Base-by-base conservation (phyloP, 2,797 vertebrate species). In the Cheirogaleus major region DNA sequence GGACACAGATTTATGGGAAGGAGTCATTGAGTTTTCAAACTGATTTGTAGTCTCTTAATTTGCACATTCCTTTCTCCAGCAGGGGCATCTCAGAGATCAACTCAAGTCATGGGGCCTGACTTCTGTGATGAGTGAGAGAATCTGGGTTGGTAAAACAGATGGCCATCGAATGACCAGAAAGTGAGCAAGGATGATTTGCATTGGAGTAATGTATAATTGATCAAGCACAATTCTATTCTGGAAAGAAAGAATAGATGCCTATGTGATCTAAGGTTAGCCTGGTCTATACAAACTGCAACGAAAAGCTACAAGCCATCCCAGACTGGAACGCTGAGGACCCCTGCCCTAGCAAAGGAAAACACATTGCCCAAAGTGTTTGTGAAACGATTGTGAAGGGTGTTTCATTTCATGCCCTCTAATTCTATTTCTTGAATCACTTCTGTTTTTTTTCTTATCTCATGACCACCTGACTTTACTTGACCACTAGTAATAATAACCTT, bases 41-140 rank as follows among this genome's bases (percentile, higher is more conserved):
- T 97, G 97, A 97, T 97, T 95, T 97, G 95, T 95, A 91, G 93
- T 72, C 69, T 95, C 84, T 92, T 95, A 86, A 97, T 94, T 80
- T 93, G 81, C 85, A 92, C 95, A 96, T 96, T 95, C 95, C 95
- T 97, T 95, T 93, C 96, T 95, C 88, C 57, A 83, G 73, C 73
- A 52, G 93, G 69, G 95, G 84, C 83, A 89, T 88, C 92, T 96
- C 92, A 82, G 93, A 88, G 97, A 96, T 89, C 90, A 84, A 83
- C 83, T 96, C 75, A 23, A 81, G 89, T 86, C 48, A 84, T 15
- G 4, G 35, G 59, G 80, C 30, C 88, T 92, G 96, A 92, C 92
- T 92, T 93, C 72, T 41, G 61, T 43, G 89, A 85, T 92, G 93
- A 96, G 95, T 88, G 95, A 92, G 92, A 73, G 95, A 95, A 93